Evolutionary conservation across 2,797 vertebrate genomes (phyloP), one percentile per base, ranked within the genome.

Genomic region (Graptemys geographica): DNA sequence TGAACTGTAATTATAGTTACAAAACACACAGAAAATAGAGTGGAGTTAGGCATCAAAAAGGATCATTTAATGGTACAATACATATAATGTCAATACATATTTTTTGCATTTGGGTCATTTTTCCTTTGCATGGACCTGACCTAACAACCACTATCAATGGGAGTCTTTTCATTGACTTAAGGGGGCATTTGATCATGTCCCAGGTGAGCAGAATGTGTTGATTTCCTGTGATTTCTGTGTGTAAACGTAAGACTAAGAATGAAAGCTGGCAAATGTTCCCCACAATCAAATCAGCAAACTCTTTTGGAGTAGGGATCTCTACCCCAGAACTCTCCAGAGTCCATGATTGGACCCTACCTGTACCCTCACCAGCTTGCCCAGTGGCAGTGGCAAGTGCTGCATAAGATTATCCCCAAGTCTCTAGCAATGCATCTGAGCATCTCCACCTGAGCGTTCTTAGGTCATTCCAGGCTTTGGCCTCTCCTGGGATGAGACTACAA

Each of bases 151-250:
- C 69, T n/a, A 79, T 78, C 85, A 62, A 19, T 0, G 2, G 41
- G 52, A 25, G 51, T 41, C 19, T 87, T 74, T 25, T 55, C 51
- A 51, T 11, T 21, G 51, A 81, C 13, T 44, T 8, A 28, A 3
- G 0, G 0, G 15, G 51, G 8, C 0, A 0, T 0, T 59, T 57
- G 12, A 53, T 65, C 81, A 44, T 65, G 65, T 33, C 33, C 13
- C 0, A 1, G 0, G 0, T 8, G 78, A 88, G 25, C 72, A 37
- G 51, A 86, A 41, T 31, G 33, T 88, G 47, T 52, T 44, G 44
- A 49, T 53, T 85, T 28, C 1, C 8, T 15, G 44, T 11, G n/a
- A 69, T 18, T 69, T 37, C 59, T 3, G 1, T 2, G 49, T 7
- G 25, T 3, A 59, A 1, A 1, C 3, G 23, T 83, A 65, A 79